Base-by-base conservation (phyloP, 1,140 invertebrate species). In the Tyrophagus putrescentiae region DNA sequence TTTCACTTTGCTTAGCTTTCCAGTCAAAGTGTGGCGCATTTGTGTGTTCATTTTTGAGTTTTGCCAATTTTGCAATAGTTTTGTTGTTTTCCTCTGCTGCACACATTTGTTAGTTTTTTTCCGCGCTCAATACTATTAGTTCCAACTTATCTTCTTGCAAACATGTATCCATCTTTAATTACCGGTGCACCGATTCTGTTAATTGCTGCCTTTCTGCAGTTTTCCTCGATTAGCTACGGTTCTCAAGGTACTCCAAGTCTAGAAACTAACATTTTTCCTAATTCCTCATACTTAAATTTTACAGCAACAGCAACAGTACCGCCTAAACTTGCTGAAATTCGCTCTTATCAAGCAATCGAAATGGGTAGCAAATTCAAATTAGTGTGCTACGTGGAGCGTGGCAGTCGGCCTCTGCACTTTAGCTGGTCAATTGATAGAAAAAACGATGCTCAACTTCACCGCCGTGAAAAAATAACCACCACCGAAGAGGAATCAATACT, bases 391-490 rank as follows among this genome's bases (percentile, higher is more conserved):
- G 18, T 44, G n/a, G 9, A 59, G 34, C 1, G 16, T 5, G 57
- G 57, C 6, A 42, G 11, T 23, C 29, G 18, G 3, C 57, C 57
- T 31, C 27, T 59, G 3, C 13, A 29, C 3, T 59, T 59, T 59
- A 29, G 50, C 32, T 59, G 57, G 57, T 13, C n/a, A 11, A 59
- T 45, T 32, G 28, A 59, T 59, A 32, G 57, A 7, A 59, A 11
- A 9, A 21, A 7, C 50, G 44, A 59, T 11, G 23, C n/a, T 36
- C 29, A 41, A 57, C 32, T 59, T 9, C 16, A 23, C 25, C 13
- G 3, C 32, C 28, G 39, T 42, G 18, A 23, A 21, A 42, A 21
- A 54, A 54, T 25, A 27, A 2, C 25, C 1, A 31, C 27, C 27
- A 31, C 11, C 52, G 48, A 52, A 27, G 52, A 54, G 21, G 52